phyloP scores from a whole-genome alignment of 2,797 vertebrate species.

The Dendrocincla tyrannina region DNA sequence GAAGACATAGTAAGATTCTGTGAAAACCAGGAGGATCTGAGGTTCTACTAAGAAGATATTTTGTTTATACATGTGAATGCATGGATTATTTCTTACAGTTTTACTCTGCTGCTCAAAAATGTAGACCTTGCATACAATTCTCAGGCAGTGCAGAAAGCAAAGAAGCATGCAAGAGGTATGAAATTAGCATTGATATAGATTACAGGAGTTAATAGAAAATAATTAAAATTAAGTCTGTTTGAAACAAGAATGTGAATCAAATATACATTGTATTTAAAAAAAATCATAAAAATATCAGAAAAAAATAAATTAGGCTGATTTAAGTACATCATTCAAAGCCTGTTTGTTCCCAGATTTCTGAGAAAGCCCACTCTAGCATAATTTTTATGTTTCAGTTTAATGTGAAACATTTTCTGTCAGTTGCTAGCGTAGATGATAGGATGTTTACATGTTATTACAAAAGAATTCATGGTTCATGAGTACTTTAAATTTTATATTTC shows the following conservation, averaged over 20 bases:
- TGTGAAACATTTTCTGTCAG: background rate
- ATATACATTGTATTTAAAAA: background rate
- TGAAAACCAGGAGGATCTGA: background rate
- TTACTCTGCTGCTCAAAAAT: background rate
- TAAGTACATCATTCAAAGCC: background rate
- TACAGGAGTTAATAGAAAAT: background rate
- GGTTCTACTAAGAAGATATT: background rate
- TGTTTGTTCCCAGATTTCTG: background rate
- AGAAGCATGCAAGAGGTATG: background rate
- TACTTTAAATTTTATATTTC: conserved; percentile 30
- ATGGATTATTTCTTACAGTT: background rate
- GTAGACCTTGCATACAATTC: background rate
- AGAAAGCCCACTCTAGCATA: background rate
- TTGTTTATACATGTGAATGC: background rate
- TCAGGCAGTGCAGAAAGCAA: background rate
- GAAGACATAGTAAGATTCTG: background rate
- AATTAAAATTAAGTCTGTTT: background rate
- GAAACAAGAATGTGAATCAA: background rate
- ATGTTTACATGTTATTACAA: conserved; percentile 3
- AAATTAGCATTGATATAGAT: background rate
- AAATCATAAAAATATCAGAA: background rate
- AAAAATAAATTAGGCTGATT: background rate
- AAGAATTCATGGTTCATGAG: background rate
- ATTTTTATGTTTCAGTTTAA: background rate
- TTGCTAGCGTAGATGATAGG: background rate